phyloP scores from a whole-genome alignment of 2,113 vertebrate genomes.

The Tyrannus savana region DNA sequence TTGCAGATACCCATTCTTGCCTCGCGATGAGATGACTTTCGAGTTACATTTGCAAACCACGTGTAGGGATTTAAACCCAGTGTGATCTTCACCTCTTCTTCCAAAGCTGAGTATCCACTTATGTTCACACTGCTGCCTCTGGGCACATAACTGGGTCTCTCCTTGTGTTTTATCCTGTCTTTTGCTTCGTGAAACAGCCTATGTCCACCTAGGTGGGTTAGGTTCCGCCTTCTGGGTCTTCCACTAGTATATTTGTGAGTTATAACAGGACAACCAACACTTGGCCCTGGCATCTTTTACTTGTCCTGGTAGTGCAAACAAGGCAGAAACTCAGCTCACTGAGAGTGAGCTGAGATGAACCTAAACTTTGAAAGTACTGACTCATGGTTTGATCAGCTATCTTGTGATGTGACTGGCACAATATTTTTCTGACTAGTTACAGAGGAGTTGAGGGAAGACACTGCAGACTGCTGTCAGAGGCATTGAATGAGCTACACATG shows the following conservation, averaged over 20 bases:
- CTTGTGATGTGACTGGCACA: background rate
- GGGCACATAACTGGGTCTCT: background rate
- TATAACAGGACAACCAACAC: background rate
- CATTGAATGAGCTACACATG: background rate
- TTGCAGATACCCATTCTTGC: background rate
- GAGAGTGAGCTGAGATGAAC: too few species aligned
- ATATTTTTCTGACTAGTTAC: background rate
- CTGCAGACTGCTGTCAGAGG: background rate
- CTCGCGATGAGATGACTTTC: background rate
- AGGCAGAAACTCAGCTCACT: background rate
- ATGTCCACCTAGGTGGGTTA: background rate
- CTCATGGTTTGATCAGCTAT: background rate
- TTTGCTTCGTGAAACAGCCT: background rate
- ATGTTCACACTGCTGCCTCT: background rate
- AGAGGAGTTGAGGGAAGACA: background rate
- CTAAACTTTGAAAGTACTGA: background rate
- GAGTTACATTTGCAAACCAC: background rate
- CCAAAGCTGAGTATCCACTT: background rate
- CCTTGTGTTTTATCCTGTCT: background rate
- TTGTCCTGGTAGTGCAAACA: background rate
- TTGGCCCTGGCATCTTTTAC: background rate
- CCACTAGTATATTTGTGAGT: rapidly evolving
- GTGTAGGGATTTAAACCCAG: background rate
- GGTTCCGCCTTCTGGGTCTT: background rate
- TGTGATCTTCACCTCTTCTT: background rate